Conservation (phyloP, 2,797 vertebrate genomes). For the Rachycentron canadum region DNA sequence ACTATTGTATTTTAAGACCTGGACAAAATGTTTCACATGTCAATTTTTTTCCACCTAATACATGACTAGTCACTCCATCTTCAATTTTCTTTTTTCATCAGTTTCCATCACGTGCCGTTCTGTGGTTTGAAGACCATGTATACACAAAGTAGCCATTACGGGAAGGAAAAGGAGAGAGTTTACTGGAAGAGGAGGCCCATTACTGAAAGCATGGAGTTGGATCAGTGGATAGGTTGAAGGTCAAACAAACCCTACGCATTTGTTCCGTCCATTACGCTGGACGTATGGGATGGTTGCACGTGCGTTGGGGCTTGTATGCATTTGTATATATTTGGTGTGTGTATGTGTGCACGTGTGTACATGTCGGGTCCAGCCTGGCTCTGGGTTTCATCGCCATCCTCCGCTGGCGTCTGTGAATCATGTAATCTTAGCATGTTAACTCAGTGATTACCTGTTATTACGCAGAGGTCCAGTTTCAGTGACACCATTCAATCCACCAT, state of each 20-base stretch:
- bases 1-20: slow-evolving; percentile 63
- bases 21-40: slow-evolving; percentile 63
- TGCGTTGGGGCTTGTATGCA: slow-evolving; percentile 29
- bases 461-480: slow-evolving; percentile 64
- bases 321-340: slow-evolving; percentile 51
- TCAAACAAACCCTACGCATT: slow-evolving; percentile 65
- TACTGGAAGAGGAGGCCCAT: slow-evolving; percentile 82
- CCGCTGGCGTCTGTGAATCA: slow-evolving; percentile 67
- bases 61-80: slow-evolving; percentile 77
- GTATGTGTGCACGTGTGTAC: slow-evolving; percentile 15
- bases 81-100: slow-evolving; percentile 41
- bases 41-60: slow-evolving; percentile 65
- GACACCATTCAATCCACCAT: slow-evolving; percentile 61
- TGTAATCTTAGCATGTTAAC: slow-evolving; percentile 66
- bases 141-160: slow-evolving; percentile 77
- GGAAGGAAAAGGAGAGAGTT: slow-evolving; percentile 78
- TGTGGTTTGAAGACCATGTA: slow-evolving; percentile 74
- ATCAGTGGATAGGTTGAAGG: slow-evolving; percentile 74
- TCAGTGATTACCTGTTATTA: slow-evolving; percentile 79
- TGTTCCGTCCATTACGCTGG: slow-evolving; percentile 72
- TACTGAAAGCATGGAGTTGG: slow-evolving; percentile 59
- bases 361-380: slow-evolving; percentile 42
- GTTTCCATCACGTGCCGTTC: slow-evolving; percentile 73
- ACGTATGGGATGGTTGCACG: slow-evolving; percentile 28
- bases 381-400: slow-evolving; percentile 66